Conservation (phyloP, 2,888 invertebrate species). For the Opisthograptis luteolata region DNA sequence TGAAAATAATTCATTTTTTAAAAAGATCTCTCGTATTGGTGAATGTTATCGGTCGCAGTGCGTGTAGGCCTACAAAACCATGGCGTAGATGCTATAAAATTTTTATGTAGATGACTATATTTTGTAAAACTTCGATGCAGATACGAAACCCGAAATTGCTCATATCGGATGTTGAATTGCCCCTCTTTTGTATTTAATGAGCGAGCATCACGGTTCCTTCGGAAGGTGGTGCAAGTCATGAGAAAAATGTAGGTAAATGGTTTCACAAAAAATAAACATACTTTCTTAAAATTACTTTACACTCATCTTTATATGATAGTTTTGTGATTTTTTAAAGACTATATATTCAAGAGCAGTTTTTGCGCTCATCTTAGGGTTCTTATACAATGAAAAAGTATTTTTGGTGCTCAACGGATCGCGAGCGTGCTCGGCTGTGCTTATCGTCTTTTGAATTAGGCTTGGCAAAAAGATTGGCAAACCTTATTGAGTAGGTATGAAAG, state of each 20-base stretch:
- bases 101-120: conserved; percentile 48
- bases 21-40: neutral
- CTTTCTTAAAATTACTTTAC: neutral
- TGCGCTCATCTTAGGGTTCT: too few relatives aligned
- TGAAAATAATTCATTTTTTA: neutral
- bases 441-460: too few relatives aligned
- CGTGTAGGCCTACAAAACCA: neutral
- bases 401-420: too few relatives aligned
- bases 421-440: too few relatives aligned
- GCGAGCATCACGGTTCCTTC: conserved; percentile 59
- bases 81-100: conserved; percentile 29
- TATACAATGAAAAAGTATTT: too few relatives aligned
- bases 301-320: too few relatives aligned
- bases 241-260: neutral
- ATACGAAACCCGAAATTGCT: conserved; percentile 62
- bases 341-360: too few relatives aligned
- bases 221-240: conserved; percentile 38
- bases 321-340: too few relatives aligned
- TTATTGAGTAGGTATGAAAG: too few relatives aligned
- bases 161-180: conserved; percentile 66
- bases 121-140: conserved; percentile 50
- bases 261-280: too few relatives aligned
- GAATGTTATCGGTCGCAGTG: conserved; percentile 8
- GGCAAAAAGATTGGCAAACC: too few relatives aligned
- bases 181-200: conserved; percentile 70